Percentiles rank a stretch among this genome's conserved stretches.
Evolutionary conservation across 2,888 invertebrate genomes (phyloP).

Genomic region (Eurois occulta): DNA sequence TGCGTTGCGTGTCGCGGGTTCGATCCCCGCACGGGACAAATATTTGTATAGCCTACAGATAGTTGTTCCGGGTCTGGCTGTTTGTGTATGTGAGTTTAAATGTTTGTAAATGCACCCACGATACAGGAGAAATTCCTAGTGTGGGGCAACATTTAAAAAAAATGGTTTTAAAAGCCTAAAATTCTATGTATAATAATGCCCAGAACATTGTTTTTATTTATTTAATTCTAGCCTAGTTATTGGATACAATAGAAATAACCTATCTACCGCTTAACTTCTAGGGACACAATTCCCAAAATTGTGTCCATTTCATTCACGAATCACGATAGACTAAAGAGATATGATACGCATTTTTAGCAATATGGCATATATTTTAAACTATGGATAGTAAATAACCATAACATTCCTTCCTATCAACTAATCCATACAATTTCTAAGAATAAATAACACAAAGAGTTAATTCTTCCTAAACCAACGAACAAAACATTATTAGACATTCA

Average conservation of each 20-base stretch:
- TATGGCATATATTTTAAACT: too few species aligned
- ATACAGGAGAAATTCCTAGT: too few species aligned
- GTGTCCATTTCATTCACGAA: not conserved
- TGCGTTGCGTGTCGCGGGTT: too few species aligned
- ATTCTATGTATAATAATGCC: not conserved
- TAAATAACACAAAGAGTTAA: conserved; percentile 36
- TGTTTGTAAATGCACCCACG: too few species aligned
- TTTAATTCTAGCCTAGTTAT: not conserved
- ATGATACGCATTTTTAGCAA: not conserved
- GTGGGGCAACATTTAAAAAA: too few species aligned
- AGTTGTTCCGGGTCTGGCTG: too few species aligned
- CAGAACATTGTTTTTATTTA: not conserved
- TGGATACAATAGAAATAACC: not conserved
- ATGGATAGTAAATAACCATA: too few species aligned
- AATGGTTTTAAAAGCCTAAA: too few species aligned
- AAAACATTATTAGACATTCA: conserved; percentile 59
- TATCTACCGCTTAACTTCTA: not conserved
- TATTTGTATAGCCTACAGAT: too few species aligned
- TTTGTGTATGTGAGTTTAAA: too few species aligned
- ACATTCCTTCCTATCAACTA: not conserved
- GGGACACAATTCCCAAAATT: not conserved
- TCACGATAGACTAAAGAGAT: not conserved
- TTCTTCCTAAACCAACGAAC: conserved; percentile 46
- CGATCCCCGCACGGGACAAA: too few species aligned
- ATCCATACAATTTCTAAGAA: conserved; percentile 5